phyloP scores from a whole-genome alignment of 2,797 vertebrate genomes.

The Hephaestus fuliginosus region DNA sequence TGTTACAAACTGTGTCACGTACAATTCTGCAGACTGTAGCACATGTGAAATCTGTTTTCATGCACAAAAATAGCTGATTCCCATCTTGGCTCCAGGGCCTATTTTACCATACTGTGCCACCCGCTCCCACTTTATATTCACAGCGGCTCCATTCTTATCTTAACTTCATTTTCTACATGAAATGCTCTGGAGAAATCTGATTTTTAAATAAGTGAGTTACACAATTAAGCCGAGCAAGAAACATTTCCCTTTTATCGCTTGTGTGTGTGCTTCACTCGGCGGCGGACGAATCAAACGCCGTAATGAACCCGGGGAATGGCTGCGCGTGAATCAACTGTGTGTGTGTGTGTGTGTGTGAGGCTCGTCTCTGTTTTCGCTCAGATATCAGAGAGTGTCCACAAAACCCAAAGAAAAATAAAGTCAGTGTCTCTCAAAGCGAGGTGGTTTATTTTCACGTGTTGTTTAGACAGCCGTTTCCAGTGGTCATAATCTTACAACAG shows the following conservation, averaged over 20 bases:
- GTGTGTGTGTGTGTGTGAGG: constrained; percentile 1
- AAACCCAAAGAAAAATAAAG: constrained; percentile 71
- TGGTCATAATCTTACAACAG: constrained; percentile 57
- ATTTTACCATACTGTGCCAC: constrained; percentile 42
- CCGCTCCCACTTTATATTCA: constrained; percentile 48
- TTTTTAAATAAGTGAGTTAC: constrained; percentile 43
- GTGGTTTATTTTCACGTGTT: constrained; percentile 69
- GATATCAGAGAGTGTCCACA: constrained; percentile 48
- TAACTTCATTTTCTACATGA: constrained; percentile 51
- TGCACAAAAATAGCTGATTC: constrained; percentile 54
- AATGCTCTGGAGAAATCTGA: constrained; percentile 36
- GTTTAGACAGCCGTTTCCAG: constrained; percentile 81
- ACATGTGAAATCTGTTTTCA: constrained; percentile 49
- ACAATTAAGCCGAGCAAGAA: constrained; percentile 38
- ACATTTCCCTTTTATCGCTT: constrained; percentile 1
- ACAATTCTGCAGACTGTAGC: constrained; percentile 42
- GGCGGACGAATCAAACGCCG: constrained; percentile 24
- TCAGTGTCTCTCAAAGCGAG: constrained; percentile 50
- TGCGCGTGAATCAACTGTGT: constrained; percentile 12
- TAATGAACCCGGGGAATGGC: constrained; percentile 25
- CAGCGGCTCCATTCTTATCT: constrained; percentile 48
- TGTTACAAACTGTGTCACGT: constrained; percentile 28
- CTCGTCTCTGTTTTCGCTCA: constrained; percentile 51
- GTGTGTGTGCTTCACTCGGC: constrained; percentile 4
- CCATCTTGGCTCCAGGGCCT: constrained; percentile 51